These are phyloP conservation scores for Tryphoninae sp. DNA, from an alignment of 2,888 invertebrate species.

Conservation along the genomic window DNA sequence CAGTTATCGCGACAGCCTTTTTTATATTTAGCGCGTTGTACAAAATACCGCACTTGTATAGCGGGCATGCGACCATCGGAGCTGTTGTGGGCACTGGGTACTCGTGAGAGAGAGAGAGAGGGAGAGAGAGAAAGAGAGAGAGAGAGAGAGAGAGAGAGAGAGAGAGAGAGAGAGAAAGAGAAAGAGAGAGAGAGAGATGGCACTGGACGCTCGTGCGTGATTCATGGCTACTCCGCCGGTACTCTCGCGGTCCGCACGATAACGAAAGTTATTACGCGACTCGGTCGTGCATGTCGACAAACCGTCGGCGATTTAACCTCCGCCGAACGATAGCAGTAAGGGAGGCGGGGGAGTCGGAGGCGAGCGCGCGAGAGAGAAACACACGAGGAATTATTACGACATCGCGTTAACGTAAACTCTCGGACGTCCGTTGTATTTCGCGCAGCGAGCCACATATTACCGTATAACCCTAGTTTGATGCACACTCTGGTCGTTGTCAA, in stretches of 20 bases:
- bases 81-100: constrained; percentile 21
- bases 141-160: neutral
- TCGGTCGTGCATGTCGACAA: constrained; percentile 73
- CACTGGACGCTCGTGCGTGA: constrained; percentile 65
- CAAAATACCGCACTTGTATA: constrained; percentile 34
- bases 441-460: constrained; percentile 31
- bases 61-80: constrained; percentile 25
- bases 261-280: constrained; percentile 73
- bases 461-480: constrained; percentile 26
- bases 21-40: constrained; percentile 56
- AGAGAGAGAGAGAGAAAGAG: neutral
- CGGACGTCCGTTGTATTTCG: constrained; percentile 39
- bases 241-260: constrained; percentile 67
- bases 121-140: no score
- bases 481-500: constrained; percentile 37
- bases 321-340: constrained; percentile 46
- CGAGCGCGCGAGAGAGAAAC: constrained; percentile 33
- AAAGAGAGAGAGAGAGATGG: constrained; percentile 23
- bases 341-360: neutral
- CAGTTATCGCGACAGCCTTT: constrained; percentile 40
- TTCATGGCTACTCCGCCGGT: constrained; percentile 69
- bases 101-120: neutral
- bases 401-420: constrained; percentile 57
- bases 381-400: constrained; percentile 64
- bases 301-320: constrained; percentile 67